These are phyloP conservation scores for Salarias fasciatus DNA, from an alignment of 2,797 vertebrate species.

Conservation along the genomic window DNA sequence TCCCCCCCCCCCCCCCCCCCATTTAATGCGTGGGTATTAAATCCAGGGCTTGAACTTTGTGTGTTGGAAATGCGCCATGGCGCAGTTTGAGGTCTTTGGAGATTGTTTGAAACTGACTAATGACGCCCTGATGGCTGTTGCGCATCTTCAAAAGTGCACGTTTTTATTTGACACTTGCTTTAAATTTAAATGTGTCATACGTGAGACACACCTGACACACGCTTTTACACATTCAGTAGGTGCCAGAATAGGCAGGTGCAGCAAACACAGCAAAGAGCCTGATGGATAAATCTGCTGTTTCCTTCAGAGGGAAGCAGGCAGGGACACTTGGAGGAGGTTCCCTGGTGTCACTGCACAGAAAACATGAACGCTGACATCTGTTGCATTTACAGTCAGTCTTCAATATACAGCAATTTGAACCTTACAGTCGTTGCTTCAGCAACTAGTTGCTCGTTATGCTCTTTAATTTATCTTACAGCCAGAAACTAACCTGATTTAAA, in stretches of 20 bases:
- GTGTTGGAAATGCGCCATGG: not conserved
- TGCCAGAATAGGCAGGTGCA: not conserved
- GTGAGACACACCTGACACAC: not conserved
- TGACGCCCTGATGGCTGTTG: conserved; percentile 9
- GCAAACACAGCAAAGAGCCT: not conserved
- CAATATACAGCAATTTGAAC: not conserved
- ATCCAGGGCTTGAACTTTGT: no score
- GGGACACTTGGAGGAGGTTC: no score
- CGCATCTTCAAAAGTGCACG: not conserved
- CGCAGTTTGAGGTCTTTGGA: conserved; percentile 19
- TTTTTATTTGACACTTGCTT: conserved; percentile 17
- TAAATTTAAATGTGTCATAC: conserved; percentile 19
- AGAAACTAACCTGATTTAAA: no score
- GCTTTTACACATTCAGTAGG: not conserved
- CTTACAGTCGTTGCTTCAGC: not conserved
- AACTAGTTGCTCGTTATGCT: not conserved
- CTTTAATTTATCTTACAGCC: not conserved
- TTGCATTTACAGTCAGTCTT: conserved; percentile 6
- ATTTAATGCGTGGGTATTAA: no score
- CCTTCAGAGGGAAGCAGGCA: not conserved
- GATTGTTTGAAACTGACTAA: conserved; percentile 25
- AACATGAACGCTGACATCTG: conserved; percentile 12
- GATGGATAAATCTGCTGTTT: not conserved
- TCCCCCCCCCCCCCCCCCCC: no score
- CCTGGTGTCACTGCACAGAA: no score